Base-by-base conservation (phyloP, 2,888 invertebrate species). In the Schizotus pectinicornis region DNA sequence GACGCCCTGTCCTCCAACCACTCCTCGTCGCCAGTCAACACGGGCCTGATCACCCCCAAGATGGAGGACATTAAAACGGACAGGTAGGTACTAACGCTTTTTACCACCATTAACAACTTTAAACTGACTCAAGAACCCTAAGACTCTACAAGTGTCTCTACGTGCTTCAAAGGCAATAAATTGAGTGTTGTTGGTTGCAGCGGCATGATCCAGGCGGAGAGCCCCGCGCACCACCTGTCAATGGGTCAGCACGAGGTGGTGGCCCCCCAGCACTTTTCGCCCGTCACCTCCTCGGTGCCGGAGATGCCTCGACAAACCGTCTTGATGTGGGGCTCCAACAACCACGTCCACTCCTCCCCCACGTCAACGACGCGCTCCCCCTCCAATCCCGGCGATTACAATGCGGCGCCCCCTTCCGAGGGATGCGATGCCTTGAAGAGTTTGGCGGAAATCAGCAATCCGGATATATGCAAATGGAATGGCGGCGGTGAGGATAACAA, bases 281-380 rank as follows among this genome's bases (percentile, higher is more conserved):
- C 79, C 0, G 77, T 76, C 6, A 72, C 73, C 46, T 60, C 67
- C 6, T 22, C 22, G 22, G 62, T 65, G 0, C 71, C 81, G 8
- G 81, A 85, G 51, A 88, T 87, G 65, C 89, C 91, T 0, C 83
- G 95, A 39, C 95, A 95, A 80, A 95, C 95, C 7, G 95, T 95
- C 50, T 85, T 95, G 38, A 95, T 95, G 95, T 95, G 95, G 95
- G 95, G 94, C 13, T 78, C 78, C 5, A 78, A 78, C 59, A 74
- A 75, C 59, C 67, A 71, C 14, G 68, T 65, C 38, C 68, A 67
- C 35, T 59, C 65, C 36, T 70, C 75, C 1, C 62, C 69, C 7
- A 71, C 74, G 1, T 68, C 72, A 7, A 68, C 68, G 3, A 70
- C 72, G 9, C 62, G 75, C 51, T 77, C 78, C 2, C 78, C 79